Conservation (phyloP, 2,797 vertebrate genomes). For the Eulemur albifrons region DNA sequence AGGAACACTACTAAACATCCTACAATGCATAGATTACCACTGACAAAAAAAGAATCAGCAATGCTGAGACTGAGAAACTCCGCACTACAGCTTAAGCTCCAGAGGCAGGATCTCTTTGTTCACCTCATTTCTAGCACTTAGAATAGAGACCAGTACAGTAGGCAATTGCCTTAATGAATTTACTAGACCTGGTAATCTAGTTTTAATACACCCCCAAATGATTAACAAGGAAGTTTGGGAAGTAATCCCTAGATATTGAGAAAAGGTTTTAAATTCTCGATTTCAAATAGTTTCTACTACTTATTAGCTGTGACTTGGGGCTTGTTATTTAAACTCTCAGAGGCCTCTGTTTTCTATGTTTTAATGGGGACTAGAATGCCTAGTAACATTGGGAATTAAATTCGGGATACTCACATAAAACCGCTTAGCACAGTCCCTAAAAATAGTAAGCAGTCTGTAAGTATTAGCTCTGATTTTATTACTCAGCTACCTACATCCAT, state of each 20-base stretch:
- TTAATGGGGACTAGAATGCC: not conserved
- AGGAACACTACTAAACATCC: not conserved
- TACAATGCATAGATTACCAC: not conserved
- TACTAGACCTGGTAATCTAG: not conserved
- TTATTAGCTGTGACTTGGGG: not conserved
- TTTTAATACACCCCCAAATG: not conserved
- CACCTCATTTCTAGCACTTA: not conserved
- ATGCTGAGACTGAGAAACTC: not conserved
- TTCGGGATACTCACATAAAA: not conserved
- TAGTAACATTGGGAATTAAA: not conserved
- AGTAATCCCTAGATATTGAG: not conserved
- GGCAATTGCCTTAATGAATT: not conserved
- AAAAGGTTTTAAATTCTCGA: not conserved
- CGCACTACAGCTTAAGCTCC: not conserved
- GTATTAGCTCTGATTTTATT: not conserved
- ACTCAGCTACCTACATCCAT: not conserved
- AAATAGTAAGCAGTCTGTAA: not conserved
- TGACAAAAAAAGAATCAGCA: not conserved
- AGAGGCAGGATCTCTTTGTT: not conserved
- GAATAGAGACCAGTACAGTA: not conserved
- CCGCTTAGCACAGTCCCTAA: not conserved
- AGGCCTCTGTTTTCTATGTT: not conserved
- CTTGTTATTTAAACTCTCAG: not conserved
- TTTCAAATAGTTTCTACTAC: not conserved
- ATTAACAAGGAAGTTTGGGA: not conserved